These are phyloP conservation scores for Anas acuta DNA, from an alignment of 2,797 vertebrate genomes.

Conservation along the genomic window DNA sequence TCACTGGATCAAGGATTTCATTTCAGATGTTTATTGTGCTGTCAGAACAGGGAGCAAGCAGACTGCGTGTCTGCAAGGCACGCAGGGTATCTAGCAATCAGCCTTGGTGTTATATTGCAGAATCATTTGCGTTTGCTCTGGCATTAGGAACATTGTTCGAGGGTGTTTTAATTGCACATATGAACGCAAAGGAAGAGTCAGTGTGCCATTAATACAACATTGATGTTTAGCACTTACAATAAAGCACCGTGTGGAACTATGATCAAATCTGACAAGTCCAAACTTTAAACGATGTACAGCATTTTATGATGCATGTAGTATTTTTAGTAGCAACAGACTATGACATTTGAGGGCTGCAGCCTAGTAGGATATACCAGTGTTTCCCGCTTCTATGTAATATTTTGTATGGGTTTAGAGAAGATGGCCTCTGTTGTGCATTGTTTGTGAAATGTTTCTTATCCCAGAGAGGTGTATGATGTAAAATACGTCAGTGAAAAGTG, in stretches of 20 bases:
- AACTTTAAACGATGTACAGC: constrained; percentile 18
- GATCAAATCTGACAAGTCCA: constrained; percentile 32
- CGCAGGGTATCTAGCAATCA: constrained; percentile 11
- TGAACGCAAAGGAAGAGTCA: constrained; percentile 39
- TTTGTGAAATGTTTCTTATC: constrained; percentile 72
- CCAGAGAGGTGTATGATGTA: constrained; percentile 71
- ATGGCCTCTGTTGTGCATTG: constrained; percentile 69
- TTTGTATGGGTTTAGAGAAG: constrained; percentile 64
- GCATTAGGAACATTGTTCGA: constrained; percentile 5
- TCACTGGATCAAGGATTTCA: background rate
- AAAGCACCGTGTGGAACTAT: constrained; percentile 3
- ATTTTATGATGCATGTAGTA: constrained; percentile 55
- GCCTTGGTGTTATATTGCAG: background rate
- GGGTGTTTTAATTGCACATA: constrained; percentile 53
- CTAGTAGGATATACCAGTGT: constrained; percentile 59
- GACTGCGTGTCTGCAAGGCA: constrained; percentile 24
- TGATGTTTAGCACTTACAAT: constrained; percentile 4
- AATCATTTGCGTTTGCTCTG: background rate
- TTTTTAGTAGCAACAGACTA: constrained; percentile 62
- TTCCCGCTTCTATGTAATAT: constrained; percentile 62
- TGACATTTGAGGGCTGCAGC: constrained; percentile 61
- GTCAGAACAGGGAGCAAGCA: constrained; percentile 17
- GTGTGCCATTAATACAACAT: constrained; percentile 29
- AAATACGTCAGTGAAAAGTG: constrained; percentile 75
- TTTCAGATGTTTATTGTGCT: background rate